A percentile compares a stretch with the other conserved stretches of the same genome.
These are phyloP conservation scores for Xestobium rufovillosum DNA, from an alignment of 2,888 invertebrate species.

Conservation along the genomic window DNA sequence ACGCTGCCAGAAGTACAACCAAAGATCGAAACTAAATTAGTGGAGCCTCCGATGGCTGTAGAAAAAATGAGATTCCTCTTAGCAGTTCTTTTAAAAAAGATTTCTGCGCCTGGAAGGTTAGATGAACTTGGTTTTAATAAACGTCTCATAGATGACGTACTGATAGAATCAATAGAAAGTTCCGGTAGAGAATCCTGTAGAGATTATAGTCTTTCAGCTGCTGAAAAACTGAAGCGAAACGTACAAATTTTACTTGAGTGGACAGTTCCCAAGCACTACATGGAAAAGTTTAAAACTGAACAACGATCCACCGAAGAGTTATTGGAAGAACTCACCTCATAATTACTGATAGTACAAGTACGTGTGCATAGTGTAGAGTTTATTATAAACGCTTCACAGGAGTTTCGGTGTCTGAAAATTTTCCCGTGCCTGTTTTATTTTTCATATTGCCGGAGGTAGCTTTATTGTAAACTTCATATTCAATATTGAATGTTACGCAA, in stretches of 20 bases:
- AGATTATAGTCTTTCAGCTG: slow-evolving; percentile 49
- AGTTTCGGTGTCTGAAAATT: too few relatives aligned
- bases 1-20: slow-evolving; percentile 31
- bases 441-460: too few relatives aligned
- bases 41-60: slow-evolving; percentile 53
- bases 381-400: slow-evolving; percentile 6
- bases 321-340: slow-evolving; percentile 63
- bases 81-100: slow-evolving; percentile 74
- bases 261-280: slow-evolving; percentile 71
- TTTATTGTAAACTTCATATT: too few relatives aligned
- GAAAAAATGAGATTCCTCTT: slow-evolving; percentile 71
- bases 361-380: too few relatives aligned
- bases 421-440: too few relatives aligned
- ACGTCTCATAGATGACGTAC: slow-evolving; percentile 71
- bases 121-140: slow-evolving; percentile 68
- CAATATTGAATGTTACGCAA: too few relatives aligned
- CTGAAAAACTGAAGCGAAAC: slow-evolving; percentile 63
- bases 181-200: slow-evolving; percentile 63
- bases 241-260: slow-evolving; percentile 70
- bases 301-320: slow-evolving; percentile 72
- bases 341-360: slow-evolving; percentile 28
- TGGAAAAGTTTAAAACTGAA: slow-evolving; percentile 67
- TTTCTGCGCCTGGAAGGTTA: slow-evolving; percentile 71
- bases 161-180: slow-evolving; percentile 67
- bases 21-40: slow-evolving; percentile 27